These are phyloP conservation scores for Bos taurus DNA, from an alignment of 2,113 vertebrate genomes.

Conservation along the genomic window DNA sequence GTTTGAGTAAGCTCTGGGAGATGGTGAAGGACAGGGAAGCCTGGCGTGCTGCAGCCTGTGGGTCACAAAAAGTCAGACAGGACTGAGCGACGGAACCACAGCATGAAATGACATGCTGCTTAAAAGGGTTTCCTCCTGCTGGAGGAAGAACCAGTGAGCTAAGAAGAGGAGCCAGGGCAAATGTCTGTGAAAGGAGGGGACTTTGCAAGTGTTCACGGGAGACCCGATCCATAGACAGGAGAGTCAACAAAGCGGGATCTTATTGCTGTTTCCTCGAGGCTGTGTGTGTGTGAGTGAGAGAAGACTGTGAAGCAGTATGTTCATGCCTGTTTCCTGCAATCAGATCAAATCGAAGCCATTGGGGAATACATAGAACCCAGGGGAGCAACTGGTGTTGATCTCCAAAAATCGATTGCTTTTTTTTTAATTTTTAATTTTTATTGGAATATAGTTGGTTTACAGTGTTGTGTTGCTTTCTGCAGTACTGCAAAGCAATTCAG, in stretches of 20 bases:
- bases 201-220: accelerated
- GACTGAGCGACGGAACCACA: accelerated
- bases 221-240: neutral
- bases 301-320: accelerated
- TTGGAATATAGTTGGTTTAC: neutral
- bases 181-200: neutral
- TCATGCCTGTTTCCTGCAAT: neutral
- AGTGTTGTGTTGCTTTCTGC: neutral
- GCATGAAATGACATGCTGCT: accelerated
- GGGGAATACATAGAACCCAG: neutral
- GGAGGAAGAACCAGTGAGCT: neutral
- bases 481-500: no score
- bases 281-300: neutral
- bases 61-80: neutral
- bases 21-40: neutral
- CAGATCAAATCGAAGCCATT: accelerated
- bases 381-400: no score
- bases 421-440: no score
- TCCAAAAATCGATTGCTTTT: no score
- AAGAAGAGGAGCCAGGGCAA: neutral
- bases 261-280: neutral
- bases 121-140: neutral
- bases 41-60: accelerated
- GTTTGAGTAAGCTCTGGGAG: accelerated
- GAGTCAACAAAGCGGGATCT: neutral